These are phyloP conservation scores for Meiosimyza platycephala DNA, from an alignment of 2,888 invertebrate species.

Conservation along the genomic window DNA sequence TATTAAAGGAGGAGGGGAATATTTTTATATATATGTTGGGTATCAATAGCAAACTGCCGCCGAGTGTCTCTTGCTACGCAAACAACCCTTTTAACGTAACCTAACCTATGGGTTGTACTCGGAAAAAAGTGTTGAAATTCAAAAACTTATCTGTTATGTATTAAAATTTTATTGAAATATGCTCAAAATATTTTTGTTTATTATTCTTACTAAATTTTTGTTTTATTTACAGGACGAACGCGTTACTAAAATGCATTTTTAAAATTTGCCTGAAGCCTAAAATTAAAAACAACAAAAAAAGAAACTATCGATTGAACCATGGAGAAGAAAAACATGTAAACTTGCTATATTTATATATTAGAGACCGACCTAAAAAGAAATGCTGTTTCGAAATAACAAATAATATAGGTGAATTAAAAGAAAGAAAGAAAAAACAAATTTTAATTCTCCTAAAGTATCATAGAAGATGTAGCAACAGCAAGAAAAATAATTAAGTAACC, in stretches of 20 bases:
- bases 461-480: not conserved
- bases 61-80: too few species aligned
- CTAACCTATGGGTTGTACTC: too few species aligned
- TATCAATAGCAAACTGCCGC: too few species aligned
- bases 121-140: too few species aligned
- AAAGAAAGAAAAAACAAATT: not conserved
- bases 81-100: too few species aligned
- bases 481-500: constrained; percentile 3
- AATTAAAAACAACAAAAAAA: not conserved
- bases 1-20: too few species aligned
- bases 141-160: too few species aligned
- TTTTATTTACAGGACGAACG: constrained; percentile 51
- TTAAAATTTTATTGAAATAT: too few species aligned
- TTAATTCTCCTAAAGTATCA: not conserved
- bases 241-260: constrained; percentile 46
- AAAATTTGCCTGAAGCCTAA: not conserved
- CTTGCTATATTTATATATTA: not conserved
- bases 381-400: not conserved
- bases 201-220: not conserved
- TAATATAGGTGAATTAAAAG: not conserved
- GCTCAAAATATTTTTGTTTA: too few species aligned
- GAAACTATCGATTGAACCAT: constrained; percentile 23
- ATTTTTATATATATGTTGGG: too few species aligned
- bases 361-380: not conserved
- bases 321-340: constrained; percentile 1